Base-by-base conservation (phyloP, 2,888 invertebrate genomes). In the Muschampia plurimacula region DNA sequence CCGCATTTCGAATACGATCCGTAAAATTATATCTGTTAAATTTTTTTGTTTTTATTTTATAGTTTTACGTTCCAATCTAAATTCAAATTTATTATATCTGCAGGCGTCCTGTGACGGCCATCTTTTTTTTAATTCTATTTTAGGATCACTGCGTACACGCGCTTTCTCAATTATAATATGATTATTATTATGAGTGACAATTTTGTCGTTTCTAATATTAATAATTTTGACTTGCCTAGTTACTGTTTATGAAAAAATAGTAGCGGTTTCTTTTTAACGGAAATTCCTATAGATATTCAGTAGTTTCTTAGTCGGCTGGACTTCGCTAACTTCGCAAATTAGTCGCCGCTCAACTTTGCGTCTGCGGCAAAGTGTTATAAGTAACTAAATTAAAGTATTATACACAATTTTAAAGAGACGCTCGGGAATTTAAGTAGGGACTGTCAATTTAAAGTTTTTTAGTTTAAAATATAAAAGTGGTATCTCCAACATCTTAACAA, bases 321-420 rank as follows among this genome's bases (percentile, higher is more conserved):
- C 69, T 55, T 52, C 41, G 13, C 15, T 28, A 64, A 64, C 41
- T 69, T 69, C 13, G 63, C 41, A 69, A 69, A 69, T 69, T 69
- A 64, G 64, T 69, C 63, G 63, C 63, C 60, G 59, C n/a, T 44
- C 55, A 64, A 69, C 52, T 69, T 69, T n/a, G 15, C 44, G 69
- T 69, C 69, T 52, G 28, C 62, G 52, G 63, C 32, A 15, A 62
- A 60, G 68, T 64, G 64, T 55, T 64, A 12, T 66, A 39, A 66
- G 39, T 66, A 66, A 55, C 52, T 39, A 66, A 66, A 49, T 63
- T 36, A 62, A 68, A 62, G 63, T 69, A 41, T 22, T 44, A 44
- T 12, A 44, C 10, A 69, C 49, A 32, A 49, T 55, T 69, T 49
- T 63, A 46, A 68, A 68, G 44, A 36, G n/a, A 49, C 4, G 5